Evolutionary conservation across 1,140 invertebrate species (phyloP).

Genomic region (Sminthurinus signatus): DNA sequence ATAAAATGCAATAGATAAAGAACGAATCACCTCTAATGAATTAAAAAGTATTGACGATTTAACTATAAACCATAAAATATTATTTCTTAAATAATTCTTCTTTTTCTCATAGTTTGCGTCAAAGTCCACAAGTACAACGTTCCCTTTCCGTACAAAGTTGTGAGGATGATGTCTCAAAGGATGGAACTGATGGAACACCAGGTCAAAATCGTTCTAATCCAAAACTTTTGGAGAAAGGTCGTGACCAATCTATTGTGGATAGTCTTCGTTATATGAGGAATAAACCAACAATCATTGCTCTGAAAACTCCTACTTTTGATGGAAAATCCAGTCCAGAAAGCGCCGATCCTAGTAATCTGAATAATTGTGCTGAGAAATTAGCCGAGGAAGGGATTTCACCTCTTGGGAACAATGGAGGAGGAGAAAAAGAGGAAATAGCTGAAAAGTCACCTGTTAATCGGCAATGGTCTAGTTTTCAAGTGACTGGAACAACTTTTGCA

Average conservation of each 20-base stretch:
- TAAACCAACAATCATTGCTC: conserved; percentile 78
- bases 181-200: neutral
- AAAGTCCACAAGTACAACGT: conserved; percentile 50
- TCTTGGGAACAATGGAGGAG: neutral
- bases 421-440: neutral
- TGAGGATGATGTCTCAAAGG: conserved; percentile 51
- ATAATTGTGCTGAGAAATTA: conserved; percentile 10
- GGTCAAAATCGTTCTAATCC: neutral
- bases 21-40: too few relatives aligned
- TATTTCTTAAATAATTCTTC: neutral
- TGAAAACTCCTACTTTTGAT: conserved; percentile 57
- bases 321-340: conserved; percentile 1
- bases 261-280: conserved; percentile 65
- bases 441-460: conserved; percentile 4
- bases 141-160: conserved; percentile 72
- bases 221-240: neutral
- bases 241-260: conserved; percentile 18
- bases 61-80: too few relatives aligned
- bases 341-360: neutral
- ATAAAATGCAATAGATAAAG: too few relatives aligned
- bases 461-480: conserved; percentile 49
- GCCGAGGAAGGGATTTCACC: conserved; percentile 26
- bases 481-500: conserved; percentile 43
- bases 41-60: too few relatives aligned
- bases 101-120: conserved; percentile 53